A percentile compares a stretch with the other conserved stretches of the same genome.
phyloP scores from a whole-genome alignment of 2,113 vertebrate genomes.

The Eleginops maclovinus region DNA sequence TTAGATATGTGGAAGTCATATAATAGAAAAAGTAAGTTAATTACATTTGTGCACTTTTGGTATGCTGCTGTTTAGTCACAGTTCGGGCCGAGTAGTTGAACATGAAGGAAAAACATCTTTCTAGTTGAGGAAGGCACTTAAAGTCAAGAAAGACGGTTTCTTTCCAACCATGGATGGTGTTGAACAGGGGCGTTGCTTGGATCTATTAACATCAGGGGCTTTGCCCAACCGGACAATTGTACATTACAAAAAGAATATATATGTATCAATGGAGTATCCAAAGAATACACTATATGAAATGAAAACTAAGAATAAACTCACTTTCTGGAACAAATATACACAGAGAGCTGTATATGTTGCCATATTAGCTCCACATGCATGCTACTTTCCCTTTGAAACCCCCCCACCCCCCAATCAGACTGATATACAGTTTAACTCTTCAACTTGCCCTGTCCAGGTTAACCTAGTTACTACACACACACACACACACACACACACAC shows the following conservation, averaged over 20 bases:
- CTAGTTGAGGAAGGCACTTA: background rate
- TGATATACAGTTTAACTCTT: conserved; percentile 39
- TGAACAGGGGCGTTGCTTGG: too few species aligned
- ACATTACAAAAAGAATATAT: too few species aligned
- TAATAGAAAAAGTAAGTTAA: background rate
- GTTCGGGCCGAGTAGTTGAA: background rate
- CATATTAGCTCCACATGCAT: background rate
- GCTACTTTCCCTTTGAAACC: background rate
- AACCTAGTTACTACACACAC: conserved; percentile 38
- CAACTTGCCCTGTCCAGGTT: conserved; percentile 19
- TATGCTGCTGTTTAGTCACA: background rate
- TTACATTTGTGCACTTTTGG: background rate
- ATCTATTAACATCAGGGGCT: too few species aligned
- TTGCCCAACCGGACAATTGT: too few species aligned
- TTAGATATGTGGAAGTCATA: conserved; percentile 2
- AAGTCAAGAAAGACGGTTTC: too few species aligned
- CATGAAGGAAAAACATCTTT: background rate
- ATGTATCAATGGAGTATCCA: too few species aligned
- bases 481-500: conserved; percentile 2
- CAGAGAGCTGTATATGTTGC: background rate
- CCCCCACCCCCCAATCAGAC: conserved; percentile 10
- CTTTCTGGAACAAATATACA: background rate
- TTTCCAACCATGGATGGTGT: too few species aligned
- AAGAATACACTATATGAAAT: too few species aligned
- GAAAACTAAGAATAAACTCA: too few species aligned